phyloP scores from a whole-genome alignment of 2,797 vertebrate species.

The Coendou prehensilis region DNA sequence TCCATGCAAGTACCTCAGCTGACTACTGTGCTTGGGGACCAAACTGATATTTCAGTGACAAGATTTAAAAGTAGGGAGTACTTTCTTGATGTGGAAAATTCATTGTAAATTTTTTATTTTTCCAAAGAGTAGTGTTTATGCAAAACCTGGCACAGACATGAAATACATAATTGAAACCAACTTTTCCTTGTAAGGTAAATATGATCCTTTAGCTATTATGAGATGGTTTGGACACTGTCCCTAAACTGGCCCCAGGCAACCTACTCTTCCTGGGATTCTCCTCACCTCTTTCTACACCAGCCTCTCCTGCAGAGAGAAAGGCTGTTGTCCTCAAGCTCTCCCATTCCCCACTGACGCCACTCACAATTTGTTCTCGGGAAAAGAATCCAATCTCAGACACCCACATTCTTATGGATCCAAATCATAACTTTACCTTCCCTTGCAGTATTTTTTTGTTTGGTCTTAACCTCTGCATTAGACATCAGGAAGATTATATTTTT shows the following conservation, averaged over 20 bases:
- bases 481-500: not conserved
- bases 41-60: conserved; percentile 9
- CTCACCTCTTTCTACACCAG: too few species aligned
- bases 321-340: not conserved
- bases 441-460: not conserved
- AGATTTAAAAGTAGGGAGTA: conserved; percentile 39
- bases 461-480: not conserved
- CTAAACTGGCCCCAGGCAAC: not conserved
- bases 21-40: conserved; percentile 47
- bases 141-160: conserved; percentile 29
- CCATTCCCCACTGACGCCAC: not conserved
- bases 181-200: conserved; percentile 46
- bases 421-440: not conserved
- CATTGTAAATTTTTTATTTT: not conserved
- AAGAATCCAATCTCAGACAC: conserved; percentile 1
- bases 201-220: not conserved
- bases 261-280: not conserved
- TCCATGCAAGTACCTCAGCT: not conserved
- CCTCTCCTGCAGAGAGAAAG: not conserved
- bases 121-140: conserved; percentile 28
- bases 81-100: conserved; percentile 31
- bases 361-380: not conserved
- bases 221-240: not conserved
- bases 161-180: conserved; percentile 7
- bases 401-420: not conserved